Percentiles rank a stretch among this genome's conserved stretches.
Conservation (phyloP, 2,113 vertebrate genomes). For the Leptosomus discolor region DNA sequence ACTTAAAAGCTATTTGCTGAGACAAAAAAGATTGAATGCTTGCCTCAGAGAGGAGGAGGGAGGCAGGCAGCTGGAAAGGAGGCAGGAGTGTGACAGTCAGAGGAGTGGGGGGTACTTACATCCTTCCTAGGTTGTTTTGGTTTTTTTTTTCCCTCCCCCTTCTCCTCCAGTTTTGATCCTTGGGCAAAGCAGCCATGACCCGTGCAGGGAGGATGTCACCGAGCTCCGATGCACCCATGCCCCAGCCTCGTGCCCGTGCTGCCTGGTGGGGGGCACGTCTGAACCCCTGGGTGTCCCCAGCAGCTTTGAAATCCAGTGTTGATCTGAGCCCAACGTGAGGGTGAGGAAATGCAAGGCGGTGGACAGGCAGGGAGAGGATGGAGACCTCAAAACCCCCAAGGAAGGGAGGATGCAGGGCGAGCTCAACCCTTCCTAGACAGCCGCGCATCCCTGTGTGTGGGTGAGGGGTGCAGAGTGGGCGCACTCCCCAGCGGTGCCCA, state of each 20-base stretch:
- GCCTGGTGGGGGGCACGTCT: neutral
- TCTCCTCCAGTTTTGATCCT: neutral
- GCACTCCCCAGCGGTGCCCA: neutral
- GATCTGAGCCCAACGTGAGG: accelerated
- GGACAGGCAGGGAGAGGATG: neutral
- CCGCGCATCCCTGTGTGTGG: accelerated
- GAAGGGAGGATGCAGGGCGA: neutral
- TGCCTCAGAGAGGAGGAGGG: neutral
- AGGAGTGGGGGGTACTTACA: neutral
- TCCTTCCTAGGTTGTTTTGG: neutral
- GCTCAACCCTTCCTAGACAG: neutral
- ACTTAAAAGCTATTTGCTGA: conserved; percentile 70
- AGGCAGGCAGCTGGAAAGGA: neutral
- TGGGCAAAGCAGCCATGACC: neutral
- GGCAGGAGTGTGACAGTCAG: neutral
- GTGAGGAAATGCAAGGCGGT: neutral
- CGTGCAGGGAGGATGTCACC: neutral
- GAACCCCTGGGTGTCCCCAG: neutral
- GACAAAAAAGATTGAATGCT: conserved; percentile 53
- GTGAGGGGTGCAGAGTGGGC: neutral
- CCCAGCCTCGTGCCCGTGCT: neutral
- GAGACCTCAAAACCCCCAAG: neutral
- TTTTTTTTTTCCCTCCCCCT: accelerated
- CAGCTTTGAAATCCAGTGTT: neutral
- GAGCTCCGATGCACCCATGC: neutral